Base-by-base conservation (phyloP, 1,140 invertebrate genomes). In the Macrosteles quadrilineatus region DNA sequence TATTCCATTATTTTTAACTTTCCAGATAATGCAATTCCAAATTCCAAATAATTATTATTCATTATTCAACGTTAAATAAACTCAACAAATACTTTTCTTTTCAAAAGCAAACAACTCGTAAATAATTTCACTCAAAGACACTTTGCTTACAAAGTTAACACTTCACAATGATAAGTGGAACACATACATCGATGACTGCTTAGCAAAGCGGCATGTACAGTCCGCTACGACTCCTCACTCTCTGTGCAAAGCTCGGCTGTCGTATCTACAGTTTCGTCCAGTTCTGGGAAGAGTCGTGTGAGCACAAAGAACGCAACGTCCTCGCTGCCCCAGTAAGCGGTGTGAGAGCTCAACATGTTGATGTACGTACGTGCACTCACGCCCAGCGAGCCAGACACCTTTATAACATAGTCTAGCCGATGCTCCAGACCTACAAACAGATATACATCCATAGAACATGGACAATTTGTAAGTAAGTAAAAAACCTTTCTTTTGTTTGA, bases 261-360 rank as follows among this genome's bases (percentile, higher is more conserved):
- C 6, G 12, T 23, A 21, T 50, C 43, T 6, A 67, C 17, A 1
- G 9, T 14, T n/a, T 62, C 23, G 25, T 84, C 82, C 70, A 86
- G 75, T 57, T 84, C 82, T 17, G 87, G 87, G 75, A 87, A 87
- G 0, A 90, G 80, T 76, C 85, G 83, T 21, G 85, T 86, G 27
- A 91, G 78, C 62, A 91, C 83, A 78, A 91, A 91, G 76, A 85
- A 87, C 4, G 88, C 89, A 4, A 89, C 85, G 74, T 91, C 90
- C 31, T 85, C 85, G 74, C 87, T 89, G 73, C 79, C 85, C 90
- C 90, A 91, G 78, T 91, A 91, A 14, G 84, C 85, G 0, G 88
- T 90, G 75, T 91, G 90, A 1, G 88, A 88, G 55, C 87, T 88
- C 25, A 91, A 80, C 14, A 87, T 85, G 30, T 87, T 85, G 17